Evolutionary conservation across 2,113 vertebrate genomes (phyloP), one percentile per base, ranked within the genome.

Genomic region (Gyps fulvus): DNA sequence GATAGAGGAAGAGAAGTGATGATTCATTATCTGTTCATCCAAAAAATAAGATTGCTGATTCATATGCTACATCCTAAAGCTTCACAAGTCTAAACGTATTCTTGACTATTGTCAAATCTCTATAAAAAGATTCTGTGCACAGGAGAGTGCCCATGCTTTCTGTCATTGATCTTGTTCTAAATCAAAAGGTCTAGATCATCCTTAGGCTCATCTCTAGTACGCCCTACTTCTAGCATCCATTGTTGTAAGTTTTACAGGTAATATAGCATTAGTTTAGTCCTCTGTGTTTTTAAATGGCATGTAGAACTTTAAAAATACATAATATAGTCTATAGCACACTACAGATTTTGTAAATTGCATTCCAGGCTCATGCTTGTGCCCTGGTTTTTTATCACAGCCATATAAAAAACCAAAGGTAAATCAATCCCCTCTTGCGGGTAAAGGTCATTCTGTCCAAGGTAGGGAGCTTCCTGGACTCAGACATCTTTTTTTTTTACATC

Each of bases 21-120:
- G 95, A 97, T 85, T 97, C 94, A 96, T 92, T 92, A 90, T 45
- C 73, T 95, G 89, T 95, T 97, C 95, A 97, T 89, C 92, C 61
- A 82, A 67, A 94, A 87, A 19, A 9, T 38, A 71, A 95, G 90
- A 79, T 29, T 71, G 65, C 90, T 96, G 86, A 95, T 91, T 96
- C 92, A 93, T 52, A 57, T 19, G 36, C 61, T 81, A 80, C 61
- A n/a, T 87, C 80, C 69, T 27, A 69, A 96, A 91, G 36, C 45
- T 82, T 93, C 38, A 40, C 77, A 92, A 82, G 94, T 82, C 86
- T 79, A 63, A 96, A 93, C 36, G 0, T 36, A 71, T 87, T 74
- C 47, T 82, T 65, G 19, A 67, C 43, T 84, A 11, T 6, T 59
- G 62, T 72, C 66, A 93, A 84, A 57, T 72, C 47, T 81, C 67